A percentile compares a stretch with the other conserved stretches of the same genome.
Evolutionary conservation across 1,140 invertebrate species (phyloP).

Genomic region (Drosophila gunungcola): DNA sequence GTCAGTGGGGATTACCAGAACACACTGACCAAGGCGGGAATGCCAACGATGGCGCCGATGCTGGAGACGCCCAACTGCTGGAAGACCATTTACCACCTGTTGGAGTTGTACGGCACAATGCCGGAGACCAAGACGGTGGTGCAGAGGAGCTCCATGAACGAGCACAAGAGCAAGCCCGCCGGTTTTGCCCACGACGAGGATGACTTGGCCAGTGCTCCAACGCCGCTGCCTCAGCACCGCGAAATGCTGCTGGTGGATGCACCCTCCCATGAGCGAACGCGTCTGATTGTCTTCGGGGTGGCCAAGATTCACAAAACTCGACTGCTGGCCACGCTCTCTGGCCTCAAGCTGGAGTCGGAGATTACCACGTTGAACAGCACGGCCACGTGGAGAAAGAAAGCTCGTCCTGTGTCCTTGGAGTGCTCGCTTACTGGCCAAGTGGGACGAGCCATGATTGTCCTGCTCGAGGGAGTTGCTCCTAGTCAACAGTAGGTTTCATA

Average conservation of each 20-base stretch:
- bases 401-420: constrained; percentile 88
- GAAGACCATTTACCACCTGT: constrained; percentile 96
- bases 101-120: constrained; percentile 97
- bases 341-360: constrained; percentile 89
- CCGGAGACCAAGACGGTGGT: constrained; percentile 96
- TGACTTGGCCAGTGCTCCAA: constrained; percentile 85
- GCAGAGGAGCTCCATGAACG: constrained; percentile 70
- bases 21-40: constrained; percentile 71
- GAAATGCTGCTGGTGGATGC: constrained; percentile 67
- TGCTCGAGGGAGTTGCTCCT: constrained; percentile 95
- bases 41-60: constrained; percentile 53
- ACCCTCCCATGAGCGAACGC: constrained; percentile 71
- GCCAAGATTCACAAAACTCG: constrained; percentile 94
- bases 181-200: constrained; percentile 85
- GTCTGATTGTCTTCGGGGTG: constrained; percentile 90
- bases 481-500: constrained; percentile 90
- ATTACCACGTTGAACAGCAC: constrained; percentile 83
- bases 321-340: constrained; percentile 95
- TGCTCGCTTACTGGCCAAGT: constrained; percentile 96
- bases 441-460: constrained; percentile 95
- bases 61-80: constrained; percentile 92
- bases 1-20: constrained; percentile 79
- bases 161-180: constrained; percentile 58
- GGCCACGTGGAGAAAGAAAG: constrained; percentile 83
- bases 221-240: constrained; percentile 85